Conservation (phyloP, 1,140 invertebrate species). For the Caenorhabditis inopinata region DNA sequence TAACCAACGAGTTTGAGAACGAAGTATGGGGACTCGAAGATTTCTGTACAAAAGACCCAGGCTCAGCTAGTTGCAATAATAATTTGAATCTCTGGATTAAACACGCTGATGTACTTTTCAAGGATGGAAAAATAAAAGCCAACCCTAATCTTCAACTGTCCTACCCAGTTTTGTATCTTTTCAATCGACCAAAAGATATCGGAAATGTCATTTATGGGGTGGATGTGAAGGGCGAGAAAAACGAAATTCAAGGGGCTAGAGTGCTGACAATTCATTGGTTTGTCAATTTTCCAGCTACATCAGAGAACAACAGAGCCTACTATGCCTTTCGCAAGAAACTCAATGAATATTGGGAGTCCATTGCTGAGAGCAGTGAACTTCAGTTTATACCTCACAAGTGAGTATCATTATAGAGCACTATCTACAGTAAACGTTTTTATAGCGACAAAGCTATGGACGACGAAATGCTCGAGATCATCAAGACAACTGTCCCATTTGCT, state of each 20-base stretch:
- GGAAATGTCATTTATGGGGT: constrained; percentile 65
- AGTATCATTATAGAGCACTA: too few relatives aligned
- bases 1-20: constrained; percentile 39
- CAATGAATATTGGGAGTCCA: constrained; percentile 62
- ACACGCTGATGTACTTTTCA: constrained; percentile 65
- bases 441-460: constrained; percentile 66
- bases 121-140: constrained; percentile 53
- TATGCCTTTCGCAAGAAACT: constrained; percentile 55
- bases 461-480: constrained; percentile 61
- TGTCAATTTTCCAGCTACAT: constrained; percentile 42
- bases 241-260: constrained; percentile 63
- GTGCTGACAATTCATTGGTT: constrained; percentile 66
- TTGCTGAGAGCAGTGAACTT: constrained; percentile 56
- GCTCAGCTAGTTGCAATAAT: constrained; percentile 52
- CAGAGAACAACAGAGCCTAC: constrained; percentile 55
- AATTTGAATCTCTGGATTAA: constrained; percentile 64
- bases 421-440: constrained; percentile 40
- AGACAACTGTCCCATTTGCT: constrained; percentile 64
- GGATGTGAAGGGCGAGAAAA: constrained; percentile 63
- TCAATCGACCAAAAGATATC: constrained; percentile 65
- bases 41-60: constrained; percentile 60
- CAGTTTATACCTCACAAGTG: constrained; percentile 66
- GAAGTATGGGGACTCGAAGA: constrained; percentile 56
- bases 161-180: constrained; percentile 65
- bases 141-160: constrained; percentile 66